Percentiles rank a stretch among this genome's conserved stretches.
phyloP scores from a whole-genome alignment of 1,140 invertebrate genomes.

The Drosophila paulistorum region DNA sequence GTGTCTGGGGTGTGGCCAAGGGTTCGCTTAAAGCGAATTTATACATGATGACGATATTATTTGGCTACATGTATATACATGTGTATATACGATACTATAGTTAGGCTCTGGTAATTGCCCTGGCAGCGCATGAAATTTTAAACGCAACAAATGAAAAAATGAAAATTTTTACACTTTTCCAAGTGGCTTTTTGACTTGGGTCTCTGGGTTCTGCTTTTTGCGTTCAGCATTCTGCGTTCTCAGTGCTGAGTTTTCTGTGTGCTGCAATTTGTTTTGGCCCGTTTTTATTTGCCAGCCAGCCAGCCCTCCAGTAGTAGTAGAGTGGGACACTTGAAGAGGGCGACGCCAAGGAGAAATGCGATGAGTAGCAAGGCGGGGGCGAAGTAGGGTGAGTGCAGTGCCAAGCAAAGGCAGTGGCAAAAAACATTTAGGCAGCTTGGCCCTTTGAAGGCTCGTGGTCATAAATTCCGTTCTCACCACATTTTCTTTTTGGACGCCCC shows the following conservation, averaged over 20 bases:
- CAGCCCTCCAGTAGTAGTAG: neutral
- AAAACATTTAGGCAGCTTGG: constrained; percentile 76
- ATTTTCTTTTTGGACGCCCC: constrained; percentile 49
- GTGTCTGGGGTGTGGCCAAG: constrained; percentile 13
- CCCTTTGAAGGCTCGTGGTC: constrained; percentile 78
- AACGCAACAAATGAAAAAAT: constrained; percentile 74
- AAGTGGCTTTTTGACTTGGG: constrained; percentile 59
- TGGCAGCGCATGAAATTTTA: constrained; percentile 69
- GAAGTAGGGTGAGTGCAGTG: neutral
- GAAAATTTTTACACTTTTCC: constrained; percentile 47
- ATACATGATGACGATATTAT: constrained; percentile 64
- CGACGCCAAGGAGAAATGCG: neutral
- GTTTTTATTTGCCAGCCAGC: constrained; percentile 47
- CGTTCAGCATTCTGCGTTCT: neutral
- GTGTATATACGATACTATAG: constrained; percentile 9
- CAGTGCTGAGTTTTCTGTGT: constrained; percentile 39
- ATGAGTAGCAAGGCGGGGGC: no score
- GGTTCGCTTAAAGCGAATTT: constrained; percentile 52
- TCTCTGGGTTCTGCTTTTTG: constrained; percentile 44
- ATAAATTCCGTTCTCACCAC: constrained; percentile 82
- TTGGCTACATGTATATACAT: constrained; percentile 13
- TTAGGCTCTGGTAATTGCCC: constrained; percentile 62
- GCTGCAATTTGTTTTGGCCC: constrained; percentile 56
- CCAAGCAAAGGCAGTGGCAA: neutral
- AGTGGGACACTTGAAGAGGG: constrained; percentile 10